phyloP scores from a whole-genome alignment of 2,888 invertebrate genomes.

The Malthinus seriepunctatus region DNA sequence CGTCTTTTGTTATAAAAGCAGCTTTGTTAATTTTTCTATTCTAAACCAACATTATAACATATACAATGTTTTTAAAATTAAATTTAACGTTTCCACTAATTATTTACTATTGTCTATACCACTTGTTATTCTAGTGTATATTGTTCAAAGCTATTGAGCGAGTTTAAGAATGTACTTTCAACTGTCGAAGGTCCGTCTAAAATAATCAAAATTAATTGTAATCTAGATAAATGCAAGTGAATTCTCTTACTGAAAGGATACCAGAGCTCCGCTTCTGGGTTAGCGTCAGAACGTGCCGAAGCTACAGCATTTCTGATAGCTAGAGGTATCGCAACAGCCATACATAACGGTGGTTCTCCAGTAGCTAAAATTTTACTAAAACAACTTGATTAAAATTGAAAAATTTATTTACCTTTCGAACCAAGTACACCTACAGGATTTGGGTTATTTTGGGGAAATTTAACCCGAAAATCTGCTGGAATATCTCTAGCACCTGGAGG shows the following conservation, averaged over 20 bases:
- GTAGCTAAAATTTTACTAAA: conserved; percentile 56
- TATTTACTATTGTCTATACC: too few species aligned
- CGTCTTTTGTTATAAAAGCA: too few species aligned
- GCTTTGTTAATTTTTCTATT: too few species aligned
- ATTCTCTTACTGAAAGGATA: conserved; percentile 41
- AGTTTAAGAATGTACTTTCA: not conserved
- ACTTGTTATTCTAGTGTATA: not conserved
- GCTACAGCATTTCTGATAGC: conserved; percentile 43
- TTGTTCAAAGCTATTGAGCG: not conserved
- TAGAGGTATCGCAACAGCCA: conserved; percentile 55
- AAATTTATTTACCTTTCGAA: conserved; percentile 65
- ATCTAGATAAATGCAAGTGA: too few species aligned
- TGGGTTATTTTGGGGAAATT: conserved; percentile 66
- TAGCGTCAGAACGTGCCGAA: conserved; percentile 38
- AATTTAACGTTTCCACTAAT: too few species aligned
- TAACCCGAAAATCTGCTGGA: conserved; percentile 74
- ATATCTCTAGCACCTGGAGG: conserved; percentile 78
- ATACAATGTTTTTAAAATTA: too few species aligned
- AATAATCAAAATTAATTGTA: not conserved
- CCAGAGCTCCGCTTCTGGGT: conserved; percentile 34
- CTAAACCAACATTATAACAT: too few species aligned
- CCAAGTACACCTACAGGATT: conserved; percentile 71
- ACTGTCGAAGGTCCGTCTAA: not conserved
- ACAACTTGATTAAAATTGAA: not conserved
- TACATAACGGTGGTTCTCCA: conserved; percentile 66